Evolutionary conservation across 2,797 vertebrate genomes (phyloP), one percentile per base, ranked within the genome.

Genomic region (Cebuella pygmaea): DNA sequence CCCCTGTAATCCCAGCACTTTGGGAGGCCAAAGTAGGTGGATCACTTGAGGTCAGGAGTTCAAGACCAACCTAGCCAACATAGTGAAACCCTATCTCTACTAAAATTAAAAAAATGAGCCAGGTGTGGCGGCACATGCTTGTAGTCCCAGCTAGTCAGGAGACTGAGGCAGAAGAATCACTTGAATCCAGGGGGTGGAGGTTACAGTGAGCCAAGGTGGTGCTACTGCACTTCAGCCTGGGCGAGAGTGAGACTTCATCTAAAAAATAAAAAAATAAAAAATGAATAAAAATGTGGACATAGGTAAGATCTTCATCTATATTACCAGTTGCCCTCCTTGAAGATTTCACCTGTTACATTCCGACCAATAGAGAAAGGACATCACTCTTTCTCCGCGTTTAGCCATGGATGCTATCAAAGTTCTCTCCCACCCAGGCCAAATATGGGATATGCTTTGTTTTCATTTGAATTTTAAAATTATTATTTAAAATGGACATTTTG

Each of bases 401-500:
- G 91, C 15, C 7, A 36, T 86, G 15, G 6, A 46, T 64, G 17
- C 44, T 61, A 76, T 26, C 36, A 26, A 7, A 79, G 19, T n/a
- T 44, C 19, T n/a, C 48, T 70, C 48, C 17, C 2, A 12, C 10
- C 52, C 15, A 93, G 41, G n/a, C 7, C 27, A 96, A 80, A 90
- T 76, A 33, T 26, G 7, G n/a, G 39, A 4, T 91, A 50, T 41
- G 24, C 14, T 83, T 93, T 85, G 19, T 55, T 85, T 67, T 36
- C 79, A 76, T 82, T 67, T 88, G 24, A 4, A 48, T 55, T 89
- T 83, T 84, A 59, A 14, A 90, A 57, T 81, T 96, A 76, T 61
- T 82, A 59, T 7, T 52, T 92, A 90, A 70, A 5, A 84, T 85
- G 80, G 96, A 96, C 24, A 75, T 59, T 52, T 61, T 20, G 26